Evolutionary conservation across 2,888 invertebrate species (phyloP).

Genomic region (Sipha maydis): DNA sequence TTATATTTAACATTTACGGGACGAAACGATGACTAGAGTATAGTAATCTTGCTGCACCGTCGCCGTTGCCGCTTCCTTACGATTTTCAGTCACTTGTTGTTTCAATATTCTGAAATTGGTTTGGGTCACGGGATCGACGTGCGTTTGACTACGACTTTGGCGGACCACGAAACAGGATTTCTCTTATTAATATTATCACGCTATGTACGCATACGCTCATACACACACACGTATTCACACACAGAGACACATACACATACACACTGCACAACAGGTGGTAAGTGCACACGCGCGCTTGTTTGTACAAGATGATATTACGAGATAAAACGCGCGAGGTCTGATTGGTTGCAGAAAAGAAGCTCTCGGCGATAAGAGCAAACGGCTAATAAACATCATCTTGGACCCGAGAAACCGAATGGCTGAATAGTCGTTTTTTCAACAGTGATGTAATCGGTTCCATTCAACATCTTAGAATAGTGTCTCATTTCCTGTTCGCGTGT

Average conservation of each 20-base stretch:
- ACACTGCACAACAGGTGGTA: neutral
- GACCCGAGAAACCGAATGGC: neutral
- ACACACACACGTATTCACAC: neutral
- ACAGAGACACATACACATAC: neutral
- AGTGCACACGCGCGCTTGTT: neutral
- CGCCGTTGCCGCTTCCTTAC: neutral
- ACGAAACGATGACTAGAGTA: neutral
- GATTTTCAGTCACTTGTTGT: neutral
- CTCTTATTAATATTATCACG: neutral
- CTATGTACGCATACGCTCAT: no score
- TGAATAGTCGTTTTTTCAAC: no score
- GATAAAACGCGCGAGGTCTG: neutral
- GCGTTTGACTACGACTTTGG: neutral
- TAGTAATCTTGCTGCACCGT: neutral
- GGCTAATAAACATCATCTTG: neutral
- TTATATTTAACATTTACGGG: neutral
- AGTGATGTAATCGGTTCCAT: no score
- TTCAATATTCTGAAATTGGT: neutral
- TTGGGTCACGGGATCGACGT: neutral
- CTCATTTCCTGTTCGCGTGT: neutral
- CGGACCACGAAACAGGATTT: neutral
- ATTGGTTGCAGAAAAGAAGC: neutral
- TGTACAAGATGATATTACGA: neutral
- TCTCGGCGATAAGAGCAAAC: neutral
- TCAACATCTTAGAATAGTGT: neutral